Evolutionary conservation across 2,113 vertebrate genomes (phyloP).

Genomic region (Leucoraja erinaceus): DNA sequence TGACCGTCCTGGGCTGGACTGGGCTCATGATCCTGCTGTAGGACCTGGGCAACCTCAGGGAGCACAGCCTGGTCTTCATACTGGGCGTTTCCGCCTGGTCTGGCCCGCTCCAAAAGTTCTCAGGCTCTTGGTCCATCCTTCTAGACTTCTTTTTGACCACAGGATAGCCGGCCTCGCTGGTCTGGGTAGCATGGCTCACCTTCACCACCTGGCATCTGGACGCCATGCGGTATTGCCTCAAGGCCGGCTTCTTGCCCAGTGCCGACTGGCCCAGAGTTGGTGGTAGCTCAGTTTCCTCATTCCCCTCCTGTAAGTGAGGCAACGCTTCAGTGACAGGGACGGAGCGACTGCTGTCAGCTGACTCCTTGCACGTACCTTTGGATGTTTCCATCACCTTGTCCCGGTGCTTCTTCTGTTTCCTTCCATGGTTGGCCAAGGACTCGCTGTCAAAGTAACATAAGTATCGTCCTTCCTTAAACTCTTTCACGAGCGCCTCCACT

Average conservation of each 20-base stretch:
- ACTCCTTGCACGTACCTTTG: background rate
- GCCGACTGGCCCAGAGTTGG: constrained; percentile 44
- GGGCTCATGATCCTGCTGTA: constrained; percentile 69
- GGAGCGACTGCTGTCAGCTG: constrained; percentile 40
- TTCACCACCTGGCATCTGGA: constrained; percentile 79
- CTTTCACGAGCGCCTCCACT: constrained; percentile 68
- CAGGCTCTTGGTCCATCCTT: constrained; percentile 44
- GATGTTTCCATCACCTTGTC: constrained; percentile 40
- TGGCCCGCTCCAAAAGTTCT: background rate
- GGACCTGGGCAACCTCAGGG: constrained; percentile 59
- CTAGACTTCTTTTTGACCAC: constrained; percentile 54
- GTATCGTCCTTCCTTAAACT: constrained; percentile 70
- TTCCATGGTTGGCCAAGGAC: constrained; percentile 55
- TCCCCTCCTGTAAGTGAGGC: constrained; percentile 51
- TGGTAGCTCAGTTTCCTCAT: constrained; percentile 46
- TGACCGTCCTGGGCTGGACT: constrained; percentile 66
- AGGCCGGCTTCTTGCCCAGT: constrained; percentile 47
- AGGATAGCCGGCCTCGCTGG: constrained; percentile 57
- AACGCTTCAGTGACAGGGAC: constrained; percentile 44
- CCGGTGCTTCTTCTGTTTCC: constrained; percentile 49
- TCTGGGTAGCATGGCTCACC: constrained; percentile 76
- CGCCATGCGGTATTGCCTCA: constrained; percentile 59
- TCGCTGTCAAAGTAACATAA: constrained; percentile 75
- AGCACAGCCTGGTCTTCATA: constrained; percentile 55
- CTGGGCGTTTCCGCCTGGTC: constrained; percentile 57